phyloP scores from a whole-genome alignment of 2,888 invertebrate genomes.

The Morpho helenor region DNA sequence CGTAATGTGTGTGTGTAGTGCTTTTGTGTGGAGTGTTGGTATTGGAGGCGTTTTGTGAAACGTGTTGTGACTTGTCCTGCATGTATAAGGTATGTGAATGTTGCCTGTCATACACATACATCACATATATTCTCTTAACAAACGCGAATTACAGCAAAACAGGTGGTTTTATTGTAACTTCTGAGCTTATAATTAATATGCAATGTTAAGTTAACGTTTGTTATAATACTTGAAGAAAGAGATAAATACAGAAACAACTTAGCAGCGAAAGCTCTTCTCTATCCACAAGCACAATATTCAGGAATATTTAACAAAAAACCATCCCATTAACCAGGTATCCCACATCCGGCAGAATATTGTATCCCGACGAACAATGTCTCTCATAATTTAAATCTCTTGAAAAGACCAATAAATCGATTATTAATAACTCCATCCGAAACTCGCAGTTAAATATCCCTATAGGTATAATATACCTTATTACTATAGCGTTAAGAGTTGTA shows the following conservation, averaged over 20 bases:
- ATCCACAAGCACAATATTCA: slow-evolving; percentile 2
- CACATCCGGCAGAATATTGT: slow-evolving; percentile 32
- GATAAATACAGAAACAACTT: not conserved
- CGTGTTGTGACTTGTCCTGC: no score
- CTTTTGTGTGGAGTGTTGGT: no score
- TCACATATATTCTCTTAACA: no score
- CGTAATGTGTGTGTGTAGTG: no score
- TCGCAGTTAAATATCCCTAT: slow-evolving; percentile 25
- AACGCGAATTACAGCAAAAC: no score
- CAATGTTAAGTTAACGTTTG: no score
- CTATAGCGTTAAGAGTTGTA: slow-evolving; percentile 18
- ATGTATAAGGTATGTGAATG: no score
- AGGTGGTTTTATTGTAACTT: no score
- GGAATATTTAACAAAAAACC: slow-evolving; percentile 10
- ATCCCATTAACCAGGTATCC: slow-evolving; percentile 27
- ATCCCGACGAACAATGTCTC: slow-evolving; percentile 14
- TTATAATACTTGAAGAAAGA: not conserved
- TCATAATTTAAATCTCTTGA: slow-evolving; percentile 24
- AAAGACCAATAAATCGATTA: slow-evolving; percentile 59
- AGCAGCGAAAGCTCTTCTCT: no score
- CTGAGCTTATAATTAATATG: no score
- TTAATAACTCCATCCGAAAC: slow-evolving; percentile 57
- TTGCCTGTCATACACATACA: no score
- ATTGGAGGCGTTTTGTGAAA: no score
- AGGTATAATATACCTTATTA: slow-evolving; percentile 26